phyloP scores from a whole-genome alignment of 2,113 vertebrate species.

The Heteronetta atricapilla region DNA sequence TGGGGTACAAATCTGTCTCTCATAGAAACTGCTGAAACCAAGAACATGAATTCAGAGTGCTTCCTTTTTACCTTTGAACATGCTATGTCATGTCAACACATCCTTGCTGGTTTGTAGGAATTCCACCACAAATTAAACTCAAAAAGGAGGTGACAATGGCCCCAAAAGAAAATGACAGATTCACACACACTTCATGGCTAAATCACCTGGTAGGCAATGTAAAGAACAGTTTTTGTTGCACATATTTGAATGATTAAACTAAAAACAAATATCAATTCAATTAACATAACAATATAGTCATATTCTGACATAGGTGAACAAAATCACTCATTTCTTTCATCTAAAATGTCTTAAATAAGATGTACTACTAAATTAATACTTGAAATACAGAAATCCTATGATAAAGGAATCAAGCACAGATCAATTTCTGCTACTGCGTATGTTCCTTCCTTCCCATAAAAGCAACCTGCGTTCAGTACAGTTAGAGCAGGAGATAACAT shows the following conservation, averaged over 20 bases:
- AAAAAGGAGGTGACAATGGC: not conserved
- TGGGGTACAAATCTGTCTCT: not conserved
- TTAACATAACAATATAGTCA: not conserved
- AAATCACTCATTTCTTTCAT: not conserved
- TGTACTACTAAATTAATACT: not conserved
- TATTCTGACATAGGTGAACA: not conserved
- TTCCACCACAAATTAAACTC: not conserved
- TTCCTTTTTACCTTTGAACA: not conserved
- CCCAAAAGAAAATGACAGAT: not conserved
- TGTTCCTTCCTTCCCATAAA: not conserved
- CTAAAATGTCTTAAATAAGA: not conserved
- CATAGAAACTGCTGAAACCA: conserved; percentile 10
- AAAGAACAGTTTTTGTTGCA: not conserved
- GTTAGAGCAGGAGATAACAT: not conserved
- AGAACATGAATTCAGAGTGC: not conserved
- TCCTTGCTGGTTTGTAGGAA: not conserved
- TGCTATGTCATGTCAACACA: not conserved
- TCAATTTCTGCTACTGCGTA: not conserved
- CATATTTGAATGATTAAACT: not conserved
- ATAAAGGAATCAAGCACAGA: not conserved
- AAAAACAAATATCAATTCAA: not conserved
- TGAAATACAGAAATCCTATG: not conserved
- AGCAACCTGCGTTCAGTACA: not conserved
- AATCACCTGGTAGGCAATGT: not conserved
- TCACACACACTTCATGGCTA: not conserved